Evolutionary conservation across 2,888 invertebrate genomes (phyloP).

Genomic region (Callinectes sapidus): DNA sequence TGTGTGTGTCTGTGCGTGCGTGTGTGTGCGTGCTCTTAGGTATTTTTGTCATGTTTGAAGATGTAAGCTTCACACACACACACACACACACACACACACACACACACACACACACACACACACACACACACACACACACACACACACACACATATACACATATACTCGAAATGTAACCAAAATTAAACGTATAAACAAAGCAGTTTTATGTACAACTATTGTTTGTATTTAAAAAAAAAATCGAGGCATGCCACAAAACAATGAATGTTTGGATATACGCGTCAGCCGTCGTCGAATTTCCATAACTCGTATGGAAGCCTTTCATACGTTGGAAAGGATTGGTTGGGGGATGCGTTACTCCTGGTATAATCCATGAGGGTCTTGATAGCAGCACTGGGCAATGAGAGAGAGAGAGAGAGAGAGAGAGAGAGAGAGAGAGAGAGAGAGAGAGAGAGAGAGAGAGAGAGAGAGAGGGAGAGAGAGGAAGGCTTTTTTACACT

Average conservation of each 20-base stretch:
- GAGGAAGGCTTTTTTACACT: background rate
- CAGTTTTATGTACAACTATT: background rate
- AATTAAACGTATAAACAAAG: background rate
- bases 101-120: slow-evolving; percentile 25
- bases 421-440: background rate
- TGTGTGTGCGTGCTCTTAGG: no score
- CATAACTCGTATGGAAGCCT: background rate
- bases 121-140: slow-evolving; percentile 30
- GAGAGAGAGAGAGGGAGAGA: background rate
- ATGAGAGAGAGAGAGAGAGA: slow-evolving; percentile 23
- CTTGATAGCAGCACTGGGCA: background rate
- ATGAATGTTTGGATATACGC: background rate
- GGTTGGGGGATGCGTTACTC: background rate
- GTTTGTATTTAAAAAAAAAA: background rate
- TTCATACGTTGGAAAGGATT: slow-evolving; percentile 22
- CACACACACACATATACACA: slow-evolving; percentile 24
- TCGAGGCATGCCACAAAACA: background rate
- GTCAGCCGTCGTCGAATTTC: slow-evolving; percentile 2
- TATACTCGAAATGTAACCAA: background rate
- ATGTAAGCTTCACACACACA: background rate
- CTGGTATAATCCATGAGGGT: background rate
- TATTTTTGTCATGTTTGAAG: background rate
- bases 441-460: slow-evolving; percentile 23
- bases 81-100: no score
- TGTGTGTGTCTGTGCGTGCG: no score